Evolutionary conservation across 2,113 vertebrate species (phyloP), one percentile per base, ranked within the genome.

Genomic region (Austrofundulus limnaeus): DNA sequence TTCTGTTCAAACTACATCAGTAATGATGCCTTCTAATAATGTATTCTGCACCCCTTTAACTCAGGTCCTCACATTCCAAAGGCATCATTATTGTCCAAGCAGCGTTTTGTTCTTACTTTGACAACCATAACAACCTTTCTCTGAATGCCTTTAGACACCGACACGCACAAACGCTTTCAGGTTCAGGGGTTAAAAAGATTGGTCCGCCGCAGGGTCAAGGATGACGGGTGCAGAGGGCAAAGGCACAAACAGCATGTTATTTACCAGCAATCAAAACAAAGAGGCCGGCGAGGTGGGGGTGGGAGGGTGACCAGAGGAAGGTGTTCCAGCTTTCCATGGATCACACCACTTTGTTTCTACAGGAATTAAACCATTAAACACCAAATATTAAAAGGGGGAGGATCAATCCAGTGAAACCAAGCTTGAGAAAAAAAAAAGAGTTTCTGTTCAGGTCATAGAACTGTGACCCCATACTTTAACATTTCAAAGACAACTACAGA

Each of bases 131-230:
- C 38, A 50, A 3, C 47, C 21, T 16, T 1, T 54, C 25, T 62
- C 25, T 62, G 23, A 61, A 37, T 45, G 37, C 48, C 19, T 72
- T 28, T 61, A 20, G 61, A 50, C 55, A 19, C n/a, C 50, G 38
- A 19, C 45, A 56, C 37, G 60, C 60, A 75, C 62, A 74, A 59
- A 61, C 47, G 48, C 57, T 76, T 67, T 55, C 45, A 25, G 59
- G 51, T 53, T n/a, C 57, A 74, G 42, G 19, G 59, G 54, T 74
- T 78, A 64, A 67, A 71, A 37, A 63, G 24, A 61, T 64, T 56
- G 25, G 42, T 43, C 21, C 49, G 61, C 39, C n/a, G 11, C 20
- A 51, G 13, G 34, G 15, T 49, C 37, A 57, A n/a, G 41, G 24
- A 67, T 51, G 49, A 66, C 0, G 0, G 64, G 28, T 38, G 14